Base-by-base conservation (phyloP, 2,888 invertebrate species). In the Aproaerema taeniolella region DNA sequence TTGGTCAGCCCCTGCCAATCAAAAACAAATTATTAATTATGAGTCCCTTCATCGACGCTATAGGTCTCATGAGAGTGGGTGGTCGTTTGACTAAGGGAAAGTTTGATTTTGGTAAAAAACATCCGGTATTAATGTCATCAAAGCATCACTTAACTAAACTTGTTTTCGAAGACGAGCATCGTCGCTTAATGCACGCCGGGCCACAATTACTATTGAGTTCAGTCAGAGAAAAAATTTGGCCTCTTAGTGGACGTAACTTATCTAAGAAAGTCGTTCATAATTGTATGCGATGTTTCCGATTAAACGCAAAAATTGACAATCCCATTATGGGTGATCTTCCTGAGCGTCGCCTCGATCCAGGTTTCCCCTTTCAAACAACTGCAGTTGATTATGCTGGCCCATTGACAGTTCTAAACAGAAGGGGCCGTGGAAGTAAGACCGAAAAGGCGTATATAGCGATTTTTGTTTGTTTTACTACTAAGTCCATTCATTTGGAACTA, bases 11-110 rank as follows among this genome's bases (percentile, higher is more conserved):
- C 1, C 16, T 48, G 9, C 36, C 39, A 5, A n/a, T 1, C 2
- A 45, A 45, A 25, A 48, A 40, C 36, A 29, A 35, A 16, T 30
- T 39, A n/a, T 2, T 38, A 35, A 38, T 2, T 50, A 52, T 40
- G 46, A 51, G 28, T 7, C 35, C 35, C 15, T 36, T 36, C 13
- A 13, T 28, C 2, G 35, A 36, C n/a, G 3, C 5, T 4, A 13
- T 1, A 11, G 13, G 10, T 2, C 3, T 38, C 1, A 25, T 34
- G 3, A 13, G 38, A 13, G 38, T 38, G 2, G 38, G 38, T 2
- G 38, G 38, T 6, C 14, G 38, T 10, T 9, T 39, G 2, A 16
- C 8, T 9, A 31, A 31, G 9, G 14, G 31, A 2, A 2, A 26
- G 8, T 31, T 14, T 16, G 15, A 2, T 10, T 38, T 13, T 24